A percentile compares a stretch with the other conserved stretches of the same genome.
These are phyloP conservation scores for Syngnathus scovelli DNA, from an alignment of 2,113 vertebrate species.

Conservation along the genomic window DNA sequence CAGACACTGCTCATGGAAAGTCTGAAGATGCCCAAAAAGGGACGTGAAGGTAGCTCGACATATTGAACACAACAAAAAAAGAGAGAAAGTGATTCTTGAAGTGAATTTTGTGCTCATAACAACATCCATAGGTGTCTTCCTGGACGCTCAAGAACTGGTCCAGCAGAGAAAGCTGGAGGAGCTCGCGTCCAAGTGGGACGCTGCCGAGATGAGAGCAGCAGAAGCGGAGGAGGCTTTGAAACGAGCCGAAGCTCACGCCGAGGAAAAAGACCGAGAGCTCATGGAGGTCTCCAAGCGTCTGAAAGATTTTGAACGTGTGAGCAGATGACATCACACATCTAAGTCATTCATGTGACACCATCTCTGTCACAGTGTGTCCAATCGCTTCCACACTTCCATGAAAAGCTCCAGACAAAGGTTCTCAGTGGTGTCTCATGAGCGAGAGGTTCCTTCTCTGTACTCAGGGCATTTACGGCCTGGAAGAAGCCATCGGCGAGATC, in stretches of 20 bases:
- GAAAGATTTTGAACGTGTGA: slow-evolving; percentile 86
- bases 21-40: slow-evolving; percentile 78
- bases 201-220: slow-evolving; percentile 68
- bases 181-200: slow-evolving; percentile 73
- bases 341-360: neutral
- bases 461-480: slow-evolving; percentile 88
- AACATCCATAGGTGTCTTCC: neutral
- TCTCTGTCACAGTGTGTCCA: neutral
- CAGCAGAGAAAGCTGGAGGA: slow-evolving; percentile 74
- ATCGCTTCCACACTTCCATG: neutral
- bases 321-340: slow-evolving; percentile 28
- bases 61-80: neutral
- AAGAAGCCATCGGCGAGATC: slow-evolving; percentile 88
- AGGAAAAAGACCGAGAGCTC: slow-evolving; percentile 87
- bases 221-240: slow-evolving; percentile 77
- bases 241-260: slow-evolving; percentile 82
- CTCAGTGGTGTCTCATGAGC: neutral
- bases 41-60: slow-evolving; percentile 67
- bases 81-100: neutral
- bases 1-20: slow-evolving; percentile 79
- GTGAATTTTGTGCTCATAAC: neutral
- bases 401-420: slow-evolving; percentile 10
- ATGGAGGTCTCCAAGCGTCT: slow-evolving; percentile 79
- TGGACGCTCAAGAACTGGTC: slow-evolving; percentile 1
- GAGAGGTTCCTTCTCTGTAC: slow-evolving; percentile 14